Conservation (phyloP, 2,113 vertebrate genomes). For the Ginglymostoma cirratum region DNA sequence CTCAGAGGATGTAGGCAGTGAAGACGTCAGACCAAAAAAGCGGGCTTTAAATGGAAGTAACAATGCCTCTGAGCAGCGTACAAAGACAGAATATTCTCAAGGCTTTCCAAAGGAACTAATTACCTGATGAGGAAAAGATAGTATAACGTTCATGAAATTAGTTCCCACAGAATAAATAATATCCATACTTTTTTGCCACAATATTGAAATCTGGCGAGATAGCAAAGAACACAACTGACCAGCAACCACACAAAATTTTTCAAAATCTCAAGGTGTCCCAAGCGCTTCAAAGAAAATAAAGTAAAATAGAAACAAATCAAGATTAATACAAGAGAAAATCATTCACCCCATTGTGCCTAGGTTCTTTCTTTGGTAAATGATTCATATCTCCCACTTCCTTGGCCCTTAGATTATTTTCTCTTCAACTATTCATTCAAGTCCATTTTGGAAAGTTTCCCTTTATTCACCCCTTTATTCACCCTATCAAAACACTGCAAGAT, state of each 20-base stretch:
- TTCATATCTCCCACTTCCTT: not conserved
- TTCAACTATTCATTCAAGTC: not conserved
- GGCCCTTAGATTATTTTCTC: not conserved
- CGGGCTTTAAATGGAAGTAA: not conserved
- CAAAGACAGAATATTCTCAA: not conserved
- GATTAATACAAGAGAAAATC: not conserved
- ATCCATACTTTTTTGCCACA: not conserved
- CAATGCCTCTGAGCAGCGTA: not conserved
- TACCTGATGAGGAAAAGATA: not conserved
- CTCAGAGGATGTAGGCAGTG: not conserved
- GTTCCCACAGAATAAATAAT: not conserved
- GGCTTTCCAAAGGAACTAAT: not conserved
- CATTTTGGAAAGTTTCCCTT: not conserved
- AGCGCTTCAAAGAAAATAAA: not conserved
- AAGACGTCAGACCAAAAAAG: not conserved
- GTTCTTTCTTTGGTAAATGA: too few relatives aligned
- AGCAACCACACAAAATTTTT: not conserved
- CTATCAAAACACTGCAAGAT: not conserved
- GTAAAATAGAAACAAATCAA: not conserved
- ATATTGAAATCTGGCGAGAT: not conserved
- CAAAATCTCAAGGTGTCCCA: not conserved
- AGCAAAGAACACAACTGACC: not conserved
- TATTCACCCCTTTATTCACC: not conserved
- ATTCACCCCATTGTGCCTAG: not conserved
- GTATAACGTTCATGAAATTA: not conserved